Conservation (phyloP, 2,888 invertebrate species). For the Anaspis maculata region DNA sequence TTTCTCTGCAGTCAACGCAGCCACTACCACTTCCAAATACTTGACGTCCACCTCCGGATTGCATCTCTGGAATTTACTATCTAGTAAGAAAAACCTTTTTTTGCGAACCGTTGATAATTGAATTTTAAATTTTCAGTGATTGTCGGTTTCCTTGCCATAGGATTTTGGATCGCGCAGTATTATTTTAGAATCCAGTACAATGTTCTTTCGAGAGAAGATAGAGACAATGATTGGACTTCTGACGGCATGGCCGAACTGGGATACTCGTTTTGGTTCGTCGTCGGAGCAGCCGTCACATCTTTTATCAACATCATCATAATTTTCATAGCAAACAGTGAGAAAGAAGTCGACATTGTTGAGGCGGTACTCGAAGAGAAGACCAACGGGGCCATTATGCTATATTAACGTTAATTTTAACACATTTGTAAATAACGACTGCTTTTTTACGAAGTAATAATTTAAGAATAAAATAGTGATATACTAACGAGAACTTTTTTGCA, state of each 20-base stretch:
- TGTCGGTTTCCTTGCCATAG: slow-evolving; percentile 64
- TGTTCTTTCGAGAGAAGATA: slow-evolving; percentile 72
- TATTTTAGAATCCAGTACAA: slow-evolving; percentile 72
- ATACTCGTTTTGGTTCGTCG: slow-evolving; percentile 81
- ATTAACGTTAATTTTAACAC: no score
- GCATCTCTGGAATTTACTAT: slow-evolving; percentile 68
- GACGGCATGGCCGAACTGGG: slow-evolving; percentile 74
- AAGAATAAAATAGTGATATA: slow-evolving; percentile 3
- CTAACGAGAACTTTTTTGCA: slow-evolving; percentile 1
- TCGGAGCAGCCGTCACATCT: slow-evolving; percentile 60
- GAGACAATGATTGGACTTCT: slow-evolving; percentile 74
- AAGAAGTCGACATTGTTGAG: slow-evolving; percentile 55
- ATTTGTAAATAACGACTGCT: slow-evolving; percentile 16
- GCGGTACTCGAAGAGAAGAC: slow-evolving; percentile 70
- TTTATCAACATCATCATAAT: slow-evolving; percentile 66
- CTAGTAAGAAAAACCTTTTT: no score
- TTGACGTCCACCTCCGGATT: slow-evolving; percentile 61
- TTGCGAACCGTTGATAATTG: slow-evolving; percentile 21
- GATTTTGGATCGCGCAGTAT: slow-evolving; percentile 80
- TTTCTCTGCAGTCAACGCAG: slow-evolving; percentile 72
- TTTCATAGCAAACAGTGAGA: slow-evolving; percentile 62
- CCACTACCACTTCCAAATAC: slow-evolving; percentile 62
- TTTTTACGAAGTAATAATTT: slow-evolving; percentile 11
- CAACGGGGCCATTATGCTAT: slow-evolving; percentile 79
- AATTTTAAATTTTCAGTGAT: slow-evolving; percentile 51